Base-by-base conservation (phyloP, 2,113 vertebrate genomes). In the Spea multiplicata region DNA sequence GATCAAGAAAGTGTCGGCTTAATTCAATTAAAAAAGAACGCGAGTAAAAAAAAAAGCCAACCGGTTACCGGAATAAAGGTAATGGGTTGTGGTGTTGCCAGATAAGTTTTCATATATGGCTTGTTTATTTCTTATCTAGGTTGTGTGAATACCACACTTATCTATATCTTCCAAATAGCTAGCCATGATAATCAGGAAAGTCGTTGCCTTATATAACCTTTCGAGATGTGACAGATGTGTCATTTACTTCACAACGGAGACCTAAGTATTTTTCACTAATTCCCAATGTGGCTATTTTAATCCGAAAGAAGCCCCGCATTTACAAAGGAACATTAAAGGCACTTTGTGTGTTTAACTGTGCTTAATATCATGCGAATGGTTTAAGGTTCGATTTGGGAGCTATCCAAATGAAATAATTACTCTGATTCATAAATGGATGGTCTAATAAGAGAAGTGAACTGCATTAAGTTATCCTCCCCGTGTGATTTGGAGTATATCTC, bases 361-460 rank as follows among this genome's bases (percentile, higher is more conserved):
- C 53, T 80, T 80, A 68, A 80, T 80, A 74, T 59, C 48, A 80
- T 59, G 71, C 74, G 50, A 67, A 74, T 44, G 50, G 48, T 13
- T 85, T 73, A 74, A 69, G 70, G 75, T 74, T 13, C 6, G 30
- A 69, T 66, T 77, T 53, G 16, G 44, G 65, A 66, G 75, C 82
- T 82, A 82, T 74, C 64, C 82, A 84, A 86, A 82, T 85, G 65
- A 88, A 89, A 83, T 83, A 82, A 85, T 83, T 88, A 68, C 76
- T 84, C 86, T 85, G 72, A 81, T 73, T 86, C 69, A 73, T 86
- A 84, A 87, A 86, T 82, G 86, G 83, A 74, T 85, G 79, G 84
- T 82, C 84, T 88, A 83, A 83, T 87, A 85, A 88, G 85, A 87
- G 71, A 61, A 67, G 82, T 84, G 84, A 88, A 84, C 75, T 83